A percentile compares a stretch with the other conserved stretches of the same genome.
These are phyloP conservation scores for Amblyornis subalaris DNA, from an alignment of 2,113 vertebrate species.

Conservation along the genomic window DNA sequence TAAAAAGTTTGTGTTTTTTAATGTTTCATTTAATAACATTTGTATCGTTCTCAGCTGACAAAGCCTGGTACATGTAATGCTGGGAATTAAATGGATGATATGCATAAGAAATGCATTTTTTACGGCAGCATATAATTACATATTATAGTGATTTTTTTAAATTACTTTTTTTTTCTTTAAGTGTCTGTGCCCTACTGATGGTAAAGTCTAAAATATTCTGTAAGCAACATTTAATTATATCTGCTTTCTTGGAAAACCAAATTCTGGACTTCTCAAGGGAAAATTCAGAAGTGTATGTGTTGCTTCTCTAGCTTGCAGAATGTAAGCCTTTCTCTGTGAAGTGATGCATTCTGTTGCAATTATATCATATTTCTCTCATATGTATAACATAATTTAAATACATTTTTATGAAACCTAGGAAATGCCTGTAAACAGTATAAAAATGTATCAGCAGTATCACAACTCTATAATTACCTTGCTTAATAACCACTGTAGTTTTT, in stretches of 20 bases:
- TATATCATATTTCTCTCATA: neutral
- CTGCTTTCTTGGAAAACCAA: neutral
- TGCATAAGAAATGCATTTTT: neutral
- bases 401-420: neutral
- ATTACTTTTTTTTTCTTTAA: neutral
- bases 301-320: neutral
- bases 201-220: neutral
- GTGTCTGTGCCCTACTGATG: neutral
- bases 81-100: conserved; percentile 13
- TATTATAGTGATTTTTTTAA: neutral
- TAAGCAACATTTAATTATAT: neutral
- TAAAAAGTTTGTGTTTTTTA: conserved; percentile 3
- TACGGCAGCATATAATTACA: conserved; percentile 3
- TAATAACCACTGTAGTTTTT: neutral
- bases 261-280: neutral
- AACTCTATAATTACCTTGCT: neutral
- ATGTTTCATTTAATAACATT: conserved; percentile 10
- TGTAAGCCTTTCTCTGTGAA: neutral
- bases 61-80: neutral
- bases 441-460: neutral
- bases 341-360: neutral
- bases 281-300: neutral
- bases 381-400: neutral
- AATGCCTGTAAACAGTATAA: neutral
- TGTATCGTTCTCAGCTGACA: neutral